Percentiles rank a stretch among this genome's conserved stretches.
Evolutionary conservation across 2,797 vertebrate species (phyloP).

Genomic region (Microctenopoma steveboyesi): DNA sequence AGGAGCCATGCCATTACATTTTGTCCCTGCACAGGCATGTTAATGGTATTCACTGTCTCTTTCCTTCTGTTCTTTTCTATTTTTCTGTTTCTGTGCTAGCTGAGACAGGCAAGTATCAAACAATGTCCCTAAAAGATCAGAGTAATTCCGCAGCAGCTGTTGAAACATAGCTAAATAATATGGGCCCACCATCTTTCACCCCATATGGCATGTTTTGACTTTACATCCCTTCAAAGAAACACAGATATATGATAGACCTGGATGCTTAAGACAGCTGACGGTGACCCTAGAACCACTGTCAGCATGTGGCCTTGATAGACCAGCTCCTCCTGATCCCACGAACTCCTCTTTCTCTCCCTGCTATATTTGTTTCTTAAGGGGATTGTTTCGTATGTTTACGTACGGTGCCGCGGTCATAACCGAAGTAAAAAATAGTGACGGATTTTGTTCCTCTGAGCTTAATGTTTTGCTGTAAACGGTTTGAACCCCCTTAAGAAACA

Average conservation of each 20-base stretch:
- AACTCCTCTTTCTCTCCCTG: constrained; percentile 32
- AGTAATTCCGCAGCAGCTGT: constrained; percentile 45
- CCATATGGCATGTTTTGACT: constrained; percentile 69
- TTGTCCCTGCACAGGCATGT: constrained; percentile 75
- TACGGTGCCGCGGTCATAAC: background rate
- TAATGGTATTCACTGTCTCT: constrained; percentile 78
- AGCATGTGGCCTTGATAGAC: background rate
- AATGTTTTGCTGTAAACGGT: no score
- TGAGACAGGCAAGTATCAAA: constrained; percentile 88
- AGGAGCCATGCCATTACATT: constrained; percentile 53
- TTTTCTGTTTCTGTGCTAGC: constrained; percentile 82
- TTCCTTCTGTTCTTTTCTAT: constrained; percentile 78
- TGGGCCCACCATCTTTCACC: constrained; percentile 41
- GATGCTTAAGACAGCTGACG: constrained; percentile 17
- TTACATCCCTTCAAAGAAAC: constrained; percentile 22
- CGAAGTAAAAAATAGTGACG: background rate
- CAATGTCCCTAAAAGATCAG: constrained; percentile 52
- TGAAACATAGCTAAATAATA: constrained; percentile 60
- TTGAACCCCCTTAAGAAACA: constrained; percentile 67
- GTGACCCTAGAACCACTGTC: constrained; percentile 23
- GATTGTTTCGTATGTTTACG: constrained; percentile 26
- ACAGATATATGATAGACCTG: constrained; percentile 3
- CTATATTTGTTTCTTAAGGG: constrained; percentile 67
- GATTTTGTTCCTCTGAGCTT: constrained; percentile 2
- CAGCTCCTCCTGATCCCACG: constrained; percentile 24